Percentiles rank a stretch among this genome's conserved stretches.
phyloP scores from a whole-genome alignment of 2,888 invertebrate species.

The Spicauda simplicius region DNA sequence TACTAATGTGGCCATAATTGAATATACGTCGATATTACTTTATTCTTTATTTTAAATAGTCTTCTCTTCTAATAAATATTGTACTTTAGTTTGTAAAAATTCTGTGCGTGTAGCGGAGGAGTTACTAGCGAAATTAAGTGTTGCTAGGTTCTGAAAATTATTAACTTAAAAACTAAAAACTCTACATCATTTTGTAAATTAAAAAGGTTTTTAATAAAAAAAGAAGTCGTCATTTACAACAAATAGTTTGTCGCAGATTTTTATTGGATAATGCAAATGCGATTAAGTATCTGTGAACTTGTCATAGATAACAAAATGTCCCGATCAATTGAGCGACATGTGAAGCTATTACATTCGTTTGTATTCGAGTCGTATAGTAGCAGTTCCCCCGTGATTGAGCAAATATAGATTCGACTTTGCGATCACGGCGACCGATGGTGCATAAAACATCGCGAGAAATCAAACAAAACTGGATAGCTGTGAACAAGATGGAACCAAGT shows the following conservation, averaged over 20 bases:
- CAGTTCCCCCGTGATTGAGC: slow-evolving; percentile 58
- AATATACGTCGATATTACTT: slow-evolving; percentile 6
- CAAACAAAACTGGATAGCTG: slow-evolving; percentile 55
- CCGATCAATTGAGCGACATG: slow-evolving; percentile 42
- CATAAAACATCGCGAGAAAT: slow-evolving; percentile 66
- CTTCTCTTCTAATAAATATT: neutral
- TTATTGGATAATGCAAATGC: no score
- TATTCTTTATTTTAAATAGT: slow-evolving; percentile 9
- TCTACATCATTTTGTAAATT: no score
- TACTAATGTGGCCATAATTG: slow-evolving; percentile 22
- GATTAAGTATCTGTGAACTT: slow-evolving; percentile 17
- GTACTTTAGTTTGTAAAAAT: no score
- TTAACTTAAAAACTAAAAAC: no score
- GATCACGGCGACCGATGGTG: slow-evolving; percentile 66
- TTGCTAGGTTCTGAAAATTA: no score
- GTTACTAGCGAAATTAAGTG: no score
- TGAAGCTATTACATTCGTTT: slow-evolving; percentile 59
- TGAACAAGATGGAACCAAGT: slow-evolving; percentile 42
- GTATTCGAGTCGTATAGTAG: slow-evolving; percentile 59
- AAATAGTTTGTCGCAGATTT: no score
- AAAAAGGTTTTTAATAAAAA: no score
- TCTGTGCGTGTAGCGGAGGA: no score
- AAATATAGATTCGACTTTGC: slow-evolving; percentile 60
- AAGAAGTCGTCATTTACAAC: no score
- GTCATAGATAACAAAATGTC: slow-evolving; percentile 32